These are phyloP conservation scores for Limnephilus rhombicus DNA, from an alignment of 2,888 invertebrate genomes.

Conservation along the genomic window DNA sequence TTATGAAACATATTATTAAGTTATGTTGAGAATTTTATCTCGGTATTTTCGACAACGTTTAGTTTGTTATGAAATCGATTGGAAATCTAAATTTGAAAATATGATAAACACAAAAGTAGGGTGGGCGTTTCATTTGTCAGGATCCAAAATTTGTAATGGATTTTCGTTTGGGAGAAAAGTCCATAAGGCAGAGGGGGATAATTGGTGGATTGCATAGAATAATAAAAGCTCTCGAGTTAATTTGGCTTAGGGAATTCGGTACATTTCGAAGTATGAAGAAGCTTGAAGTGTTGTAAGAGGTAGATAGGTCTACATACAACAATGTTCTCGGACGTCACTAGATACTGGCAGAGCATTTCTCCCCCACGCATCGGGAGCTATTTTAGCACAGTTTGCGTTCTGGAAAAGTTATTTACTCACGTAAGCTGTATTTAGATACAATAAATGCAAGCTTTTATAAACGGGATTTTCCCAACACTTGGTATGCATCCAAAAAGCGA, in stretches of 20 bases:
- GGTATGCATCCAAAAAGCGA: constrained; percentile 43
- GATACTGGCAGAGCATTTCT: constrained; percentile 43
- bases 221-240: not conserved
- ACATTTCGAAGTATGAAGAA: not conserved
- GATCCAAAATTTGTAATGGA: not conserved
- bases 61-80: not conserved
- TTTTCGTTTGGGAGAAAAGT: not conserved
- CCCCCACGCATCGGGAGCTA: constrained; percentile 56
- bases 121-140: not conserved
- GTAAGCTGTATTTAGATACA: constrained; percentile 50
- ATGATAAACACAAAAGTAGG: not conserved
- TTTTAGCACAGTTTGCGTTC: constrained; percentile 57
- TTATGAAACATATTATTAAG: not conserved
- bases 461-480: constrained; percentile 55
- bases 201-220: constrained; percentile 2
- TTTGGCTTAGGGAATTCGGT: constrained; percentile 2
- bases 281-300: not conserved
- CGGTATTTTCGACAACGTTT: not conserved
- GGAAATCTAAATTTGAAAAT: not conserved
- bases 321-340: constrained; percentile 30
- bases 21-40: not conserved
- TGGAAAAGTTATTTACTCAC: constrained; percentile 62
- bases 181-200: not conserved
- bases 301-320: constrained; percentile 2
- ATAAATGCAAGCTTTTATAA: constrained; percentile 46